A percentile compares a stretch with the other conserved stretches of the same genome.
Conservation (phyloP, 2,797 vertebrate species). For the Meda fulgida region DNA sequence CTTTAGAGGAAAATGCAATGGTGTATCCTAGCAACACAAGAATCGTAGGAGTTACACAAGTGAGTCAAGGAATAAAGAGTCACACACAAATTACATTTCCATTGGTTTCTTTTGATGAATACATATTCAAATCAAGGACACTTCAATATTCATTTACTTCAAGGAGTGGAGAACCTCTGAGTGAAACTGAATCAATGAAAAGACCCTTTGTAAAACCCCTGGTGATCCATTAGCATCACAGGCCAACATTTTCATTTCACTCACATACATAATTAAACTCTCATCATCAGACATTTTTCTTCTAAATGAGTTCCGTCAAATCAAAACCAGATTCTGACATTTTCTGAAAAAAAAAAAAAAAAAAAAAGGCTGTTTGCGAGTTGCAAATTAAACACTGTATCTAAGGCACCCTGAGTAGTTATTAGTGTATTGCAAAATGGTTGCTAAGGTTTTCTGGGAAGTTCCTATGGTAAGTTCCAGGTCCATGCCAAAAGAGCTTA, state of each 20-base stretch:
- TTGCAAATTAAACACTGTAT: neutral
- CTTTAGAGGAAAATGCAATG: constrained; percentile 90
- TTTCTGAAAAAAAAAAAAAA: too few relatives aligned
- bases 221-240: neutral
- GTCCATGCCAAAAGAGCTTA: neutral
- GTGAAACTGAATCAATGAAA: neutral
- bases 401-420: too few relatives aligned
- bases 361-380: too few relatives aligned
- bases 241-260: neutral
- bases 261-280: neutral
- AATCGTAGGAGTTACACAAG: constrained; percentile 30
- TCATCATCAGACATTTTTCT: neutral
- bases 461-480: neutral
- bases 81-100: constrained; percentile 18
- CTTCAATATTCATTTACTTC: constrained; percentile 49
- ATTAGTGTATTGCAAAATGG: neutral
- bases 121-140: constrained; percentile 14
- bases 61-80: constrained; percentile 10
- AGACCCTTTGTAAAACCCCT: neutral
- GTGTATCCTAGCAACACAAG: constrained; percentile 82
- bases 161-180: neutral
- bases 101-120: constrained; percentile 27
- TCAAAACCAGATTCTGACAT: neutral
- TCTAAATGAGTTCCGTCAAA: neutral
- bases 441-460: neutral